Evolutionary conservation across 1,140 invertebrate species (phyloP).

Genomic region (Lasioglossum albipes): DNA sequence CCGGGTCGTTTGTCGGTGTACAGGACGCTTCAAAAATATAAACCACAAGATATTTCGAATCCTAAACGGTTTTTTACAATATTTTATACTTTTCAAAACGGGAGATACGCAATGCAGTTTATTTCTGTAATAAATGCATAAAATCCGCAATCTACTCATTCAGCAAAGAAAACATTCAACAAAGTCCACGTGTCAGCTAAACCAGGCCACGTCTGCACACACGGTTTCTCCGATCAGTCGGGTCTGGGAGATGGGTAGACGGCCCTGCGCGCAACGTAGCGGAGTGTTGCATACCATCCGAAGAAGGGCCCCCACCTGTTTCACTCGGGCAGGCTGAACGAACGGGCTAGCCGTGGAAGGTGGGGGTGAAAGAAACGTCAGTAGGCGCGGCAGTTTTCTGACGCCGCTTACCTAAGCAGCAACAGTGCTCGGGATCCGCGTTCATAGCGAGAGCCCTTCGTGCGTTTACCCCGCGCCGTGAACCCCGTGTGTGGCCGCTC

Average conservation of each 20-base stretch:
- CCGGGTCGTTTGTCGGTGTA: neutral
- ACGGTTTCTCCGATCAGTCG: neutral
- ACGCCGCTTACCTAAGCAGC: slow-evolving; percentile 62
- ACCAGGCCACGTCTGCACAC: no score
- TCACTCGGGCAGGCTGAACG: slow-evolving; percentile 57
- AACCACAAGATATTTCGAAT: no score
- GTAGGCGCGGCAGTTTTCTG: slow-evolving; percentile 77
- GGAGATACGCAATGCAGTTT: no score
- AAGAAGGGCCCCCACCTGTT: slow-evolving; percentile 74
- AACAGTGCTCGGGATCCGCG: slow-evolving; percentile 27
- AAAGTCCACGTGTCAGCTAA: no score
- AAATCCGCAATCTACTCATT: no score
- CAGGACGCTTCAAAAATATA: no score
- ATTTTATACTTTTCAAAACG: no score
- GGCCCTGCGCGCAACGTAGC: slow-evolving; percentile 59
- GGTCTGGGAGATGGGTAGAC: slow-evolving; percentile 4
- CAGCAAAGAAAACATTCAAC: no score
- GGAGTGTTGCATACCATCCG: slow-evolving; percentile 64
- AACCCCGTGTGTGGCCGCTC: neutral
- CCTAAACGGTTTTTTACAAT: no score
- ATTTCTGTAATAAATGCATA: no score
- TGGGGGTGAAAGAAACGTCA: slow-evolving; percentile 67
- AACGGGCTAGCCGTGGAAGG: slow-evolving; percentile 42
- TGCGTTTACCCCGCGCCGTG: neutral
- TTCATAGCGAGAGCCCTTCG: slow-evolving; percentile 12